These are phyloP conservation scores for Phymastichus coffea DNA, from an alignment of 1,140 invertebrate genomes.

Conservation along the genomic window DNA sequence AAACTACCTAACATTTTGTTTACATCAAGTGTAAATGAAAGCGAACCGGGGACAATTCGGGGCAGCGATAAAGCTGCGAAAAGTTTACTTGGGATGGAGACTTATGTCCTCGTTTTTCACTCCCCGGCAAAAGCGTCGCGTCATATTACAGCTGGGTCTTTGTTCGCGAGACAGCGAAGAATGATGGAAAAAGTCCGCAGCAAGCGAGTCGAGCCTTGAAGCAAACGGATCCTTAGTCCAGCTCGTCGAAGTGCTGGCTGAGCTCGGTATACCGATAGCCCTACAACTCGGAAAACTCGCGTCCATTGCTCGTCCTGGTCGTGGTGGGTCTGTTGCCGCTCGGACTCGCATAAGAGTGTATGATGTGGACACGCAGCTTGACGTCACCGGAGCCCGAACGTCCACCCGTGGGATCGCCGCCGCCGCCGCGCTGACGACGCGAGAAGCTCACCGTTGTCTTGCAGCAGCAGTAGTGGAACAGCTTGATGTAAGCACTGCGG, in stretches of 20 bases:
- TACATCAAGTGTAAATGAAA: too few relatives aligned
- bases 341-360: constrained; percentile 70
- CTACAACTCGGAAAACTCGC: constrained; percentile 63
- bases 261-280: not conserved
- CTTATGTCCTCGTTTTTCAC: not conserved
- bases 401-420: not conserved
- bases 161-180: too few relatives aligned
- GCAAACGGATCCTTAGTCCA: not conserved
- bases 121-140: not conserved
- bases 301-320: constrained; percentile 42
- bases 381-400: constrained; percentile 64
- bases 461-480: constrained; percentile 82
- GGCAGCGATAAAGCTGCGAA: too few relatives aligned
- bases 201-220: not conserved
- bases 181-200: too few relatives aligned
- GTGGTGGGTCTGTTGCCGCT: constrained; percentile 49
- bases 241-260: not conserved
- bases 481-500: constrained; percentile 72
- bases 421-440: constrained; percentile 58
- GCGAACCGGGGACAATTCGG: too few relatives aligned
- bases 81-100: not conserved
- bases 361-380: constrained; percentile 69
- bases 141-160: too few relatives aligned
- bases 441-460: constrained; percentile 75
- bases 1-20: too few relatives aligned